Evolutionary conservation across 1,140 invertebrate species (phyloP).

Genomic region (Phthorimaea operculella): DNA sequence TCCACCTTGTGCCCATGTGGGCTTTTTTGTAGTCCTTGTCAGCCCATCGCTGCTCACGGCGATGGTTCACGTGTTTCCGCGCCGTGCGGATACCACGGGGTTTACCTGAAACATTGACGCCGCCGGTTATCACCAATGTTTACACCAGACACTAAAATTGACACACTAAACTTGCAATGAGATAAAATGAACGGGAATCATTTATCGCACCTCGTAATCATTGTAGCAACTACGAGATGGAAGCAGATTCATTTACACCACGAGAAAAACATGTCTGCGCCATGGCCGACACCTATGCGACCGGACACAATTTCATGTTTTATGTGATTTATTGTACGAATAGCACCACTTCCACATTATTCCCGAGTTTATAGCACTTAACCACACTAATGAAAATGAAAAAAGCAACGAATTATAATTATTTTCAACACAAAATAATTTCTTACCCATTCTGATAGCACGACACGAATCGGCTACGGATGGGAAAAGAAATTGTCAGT

Average conservation of each 20-base stretch:
- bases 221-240: conserved; percentile 34
- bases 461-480: conserved; percentile 65
- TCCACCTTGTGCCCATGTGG: conserved; percentile 99
- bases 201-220: conserved; percentile 35
- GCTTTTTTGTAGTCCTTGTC: conserved; percentile 99
- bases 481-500: conserved; percentile 61
- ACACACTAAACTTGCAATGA: conserved; percentile 27
- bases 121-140: conserved; percentile 54
- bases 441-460: conserved; percentile 65
- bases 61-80: conserved; percentile 96
- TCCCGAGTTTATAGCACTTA: conserved; percentile 29
- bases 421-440: conserved; percentile 49
- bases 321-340: conserved; percentile 15
- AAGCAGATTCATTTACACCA: conserved; percentile 59
- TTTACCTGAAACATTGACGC: conserved; percentile 81
- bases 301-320: conserved; percentile 31
- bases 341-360: conserved; percentile 35
- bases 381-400: conserved; percentile 30
- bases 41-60: conserved; percentile 97
- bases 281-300: conserved; percentile 61
- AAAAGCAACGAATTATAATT: conserved; percentile 34
- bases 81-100: conserved; percentile 98
- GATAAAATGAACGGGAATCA: conserved; percentile 28
- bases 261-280: conserved; percentile 67
- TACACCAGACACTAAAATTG: conserved; percentile 42